Base-by-base conservation (phyloP, 2,797 vertebrate genomes). In the Hypotaenidia okinawae region DNA sequence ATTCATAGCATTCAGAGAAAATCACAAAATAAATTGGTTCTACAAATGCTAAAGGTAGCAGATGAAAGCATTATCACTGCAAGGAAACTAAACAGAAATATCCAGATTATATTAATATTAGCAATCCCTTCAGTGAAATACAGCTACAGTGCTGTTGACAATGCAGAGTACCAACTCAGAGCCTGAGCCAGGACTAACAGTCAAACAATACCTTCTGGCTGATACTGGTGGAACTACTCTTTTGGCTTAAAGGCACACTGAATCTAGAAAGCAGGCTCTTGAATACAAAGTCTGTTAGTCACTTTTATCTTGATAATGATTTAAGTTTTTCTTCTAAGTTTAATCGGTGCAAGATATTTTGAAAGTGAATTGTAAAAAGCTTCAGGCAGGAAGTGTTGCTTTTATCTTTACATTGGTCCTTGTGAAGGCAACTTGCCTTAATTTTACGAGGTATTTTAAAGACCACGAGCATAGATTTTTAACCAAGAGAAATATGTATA, bases 71-170 rank as follows among this genome's bases (percentile, higher is more conserved):
- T 62, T 70, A 17, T n/a, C 15, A 49, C 47, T 74, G 22, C 72
- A 87, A 90, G 52, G 39, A 43, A 94, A 95, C 47, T 35, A 93
- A 83, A 91, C 62, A 68, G 54, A 79, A 82, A 22, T 43, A 22
- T 67, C 63, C 94, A 70, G 55, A 58, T 9, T 2, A n/a, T 55
- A 66, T 90, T 81, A 82, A 39, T 45, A 70, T 87, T 76, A 89
- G 15, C 15, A 57, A 43, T 8, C 14, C 12, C 10, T 64, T 75
- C 61, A 52, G 32, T 72, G 67, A 77, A 57, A 67, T 77, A 14
- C 4, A 62, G 15, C 23, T 91, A 61, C 58, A 62, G 24, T 25
- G 66, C 43, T 32, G 14, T 4, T 76, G 33, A 61, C 58, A 79
- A 30, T 35, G 28, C 25, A 67, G 62, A 64, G 58, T 52, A 51